These are phyloP conservation scores for Paragorgia papillata DNA, from an alignment of 92 coral and sea anemone species.

Conservation along the genomic window DNA sequence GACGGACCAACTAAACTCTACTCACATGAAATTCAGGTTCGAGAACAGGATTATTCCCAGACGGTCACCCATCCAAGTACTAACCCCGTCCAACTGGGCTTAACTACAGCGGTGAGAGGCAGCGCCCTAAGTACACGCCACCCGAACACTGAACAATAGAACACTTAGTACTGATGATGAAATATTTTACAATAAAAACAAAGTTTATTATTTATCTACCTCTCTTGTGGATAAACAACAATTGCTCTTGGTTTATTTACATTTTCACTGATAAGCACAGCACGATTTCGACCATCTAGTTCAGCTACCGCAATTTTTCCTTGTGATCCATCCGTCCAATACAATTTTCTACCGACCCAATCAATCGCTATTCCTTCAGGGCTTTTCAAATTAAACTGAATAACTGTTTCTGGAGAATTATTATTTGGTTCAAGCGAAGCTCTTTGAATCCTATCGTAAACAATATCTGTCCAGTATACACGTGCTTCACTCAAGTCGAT, in stretches of 20 bases:
- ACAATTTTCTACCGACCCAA: conserved; percentile 82
- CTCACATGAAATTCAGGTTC: too few species aligned
- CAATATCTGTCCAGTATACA: conserved; percentile 40
- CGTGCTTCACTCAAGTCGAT: conserved; percentile 21
- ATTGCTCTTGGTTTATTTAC: conserved; percentile 78
- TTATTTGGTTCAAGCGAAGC: conserved; percentile 14
- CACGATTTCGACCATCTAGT: conserved; percentile 79
- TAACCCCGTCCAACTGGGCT: too few species aligned
- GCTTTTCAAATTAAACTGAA: conserved; percentile 32
- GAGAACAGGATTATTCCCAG: too few species aligned
- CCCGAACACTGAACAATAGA: too few species aligned
- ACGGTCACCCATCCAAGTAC: too few species aligned
- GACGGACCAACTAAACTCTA: too few species aligned
- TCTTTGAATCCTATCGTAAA: conserved; percentile 6
- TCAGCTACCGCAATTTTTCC: conserved; percentile 83
- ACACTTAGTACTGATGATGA: too few species aligned
- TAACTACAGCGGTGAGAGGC: too few species aligned
- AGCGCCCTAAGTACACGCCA: too few species aligned
- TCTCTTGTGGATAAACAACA: conserved; percentile 67
- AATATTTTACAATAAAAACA: too few species aligned
- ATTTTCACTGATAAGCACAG: conserved; percentile 53
- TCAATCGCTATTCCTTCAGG: conserved; percentile 94
- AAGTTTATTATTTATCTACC: too few species aligned
- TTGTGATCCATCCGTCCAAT: conserved; percentile 93
- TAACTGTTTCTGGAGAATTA: conserved; percentile 26